A percentile compares a stretch with the other conserved stretches of the same genome.
phyloP scores from a whole-genome alignment of 2,113 vertebrate genomes.

The Macrotus californicus region DNA sequence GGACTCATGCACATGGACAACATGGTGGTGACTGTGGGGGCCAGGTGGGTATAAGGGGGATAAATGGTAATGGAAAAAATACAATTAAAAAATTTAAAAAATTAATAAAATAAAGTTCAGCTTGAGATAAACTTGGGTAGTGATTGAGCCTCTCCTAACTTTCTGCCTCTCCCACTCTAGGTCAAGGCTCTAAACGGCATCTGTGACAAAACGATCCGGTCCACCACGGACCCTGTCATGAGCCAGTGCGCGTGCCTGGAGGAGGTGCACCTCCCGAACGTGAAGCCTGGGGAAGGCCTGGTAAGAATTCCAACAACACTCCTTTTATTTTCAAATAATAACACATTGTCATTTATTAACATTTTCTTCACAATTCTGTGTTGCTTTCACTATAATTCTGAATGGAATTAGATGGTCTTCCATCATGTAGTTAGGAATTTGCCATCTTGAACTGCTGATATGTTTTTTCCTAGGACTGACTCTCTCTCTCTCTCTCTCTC shows the following conservation, averaged over 20 bases:
- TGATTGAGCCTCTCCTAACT: neutral
- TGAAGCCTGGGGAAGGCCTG: constrained; percentile 92
- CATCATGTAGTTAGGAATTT: neutral
- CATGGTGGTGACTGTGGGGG: too few species aligned
- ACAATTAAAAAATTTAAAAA: too few species aligned
- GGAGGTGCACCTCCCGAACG: constrained; percentile 88
- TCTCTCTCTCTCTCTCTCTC: too few species aligned
- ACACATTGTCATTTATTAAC: neutral
- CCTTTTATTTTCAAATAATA: neutral
- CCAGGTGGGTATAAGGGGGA: too few species aligned
- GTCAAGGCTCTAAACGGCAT: constrained; percentile 90
- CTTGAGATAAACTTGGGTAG: constrained; percentile 8
- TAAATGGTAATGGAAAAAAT: too few species aligned
- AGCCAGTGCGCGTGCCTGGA: constrained; percentile 88
- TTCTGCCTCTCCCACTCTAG: constrained; percentile 74
- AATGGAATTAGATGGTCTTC: neutral
- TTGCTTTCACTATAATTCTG: neutral
- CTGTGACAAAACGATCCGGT: constrained; percentile 89
- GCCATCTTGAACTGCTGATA: neutral
- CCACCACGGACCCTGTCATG: constrained; percentile 85
- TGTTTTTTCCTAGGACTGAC: too few species aligned
- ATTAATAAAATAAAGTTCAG: neutral
- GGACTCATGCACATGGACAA: too few species aligned
- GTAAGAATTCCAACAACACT: constrained; percentile 77
- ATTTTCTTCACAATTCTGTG: neutral